A percentile compares a stretch with the other conserved stretches of the same genome.
Evolutionary conservation across 2,888 invertebrate genomes (phyloP).

Genomic region (Netelia fuscicornis): DNA sequence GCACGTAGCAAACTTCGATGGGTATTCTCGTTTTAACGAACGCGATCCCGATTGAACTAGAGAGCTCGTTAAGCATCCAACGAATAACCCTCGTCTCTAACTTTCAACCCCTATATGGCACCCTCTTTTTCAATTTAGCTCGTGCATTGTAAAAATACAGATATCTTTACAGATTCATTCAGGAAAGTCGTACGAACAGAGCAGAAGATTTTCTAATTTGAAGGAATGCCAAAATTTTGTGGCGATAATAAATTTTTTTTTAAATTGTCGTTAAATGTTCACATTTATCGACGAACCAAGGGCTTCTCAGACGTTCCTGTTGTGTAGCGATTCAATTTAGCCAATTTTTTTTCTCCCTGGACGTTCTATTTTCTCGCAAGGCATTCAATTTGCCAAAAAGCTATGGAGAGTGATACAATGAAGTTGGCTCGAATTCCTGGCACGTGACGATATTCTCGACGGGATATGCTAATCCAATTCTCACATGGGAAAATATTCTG

Average conservation of each 20-base stretch:
- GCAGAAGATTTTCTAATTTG: too few relatives aligned
- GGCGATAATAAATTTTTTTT: too few relatives aligned
- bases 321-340: too few relatives aligned
- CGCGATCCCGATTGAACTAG: constrained; percentile 12
- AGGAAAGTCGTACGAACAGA: too few relatives aligned
- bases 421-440: constrained; percentile 28
- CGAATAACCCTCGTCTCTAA: too few relatives aligned
- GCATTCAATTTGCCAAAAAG: constrained; percentile 4
- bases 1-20: background rate
- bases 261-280: too few relatives aligned
- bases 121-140: background rate
- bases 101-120: too few relatives aligned
- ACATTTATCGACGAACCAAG: too few relatives aligned
- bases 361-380: background rate
- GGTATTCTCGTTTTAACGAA: constrained; percentile 5
- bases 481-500: background rate
- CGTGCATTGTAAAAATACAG: background rate
- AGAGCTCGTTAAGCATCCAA: constrained; percentile 9
- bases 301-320: too few relatives aligned
- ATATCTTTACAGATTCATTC: too few relatives aligned
- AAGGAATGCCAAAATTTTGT: too few relatives aligned
- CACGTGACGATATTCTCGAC: background rate
- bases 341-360: background rate
- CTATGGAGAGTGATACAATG: background rate
- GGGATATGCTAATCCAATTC: constrained; percentile 15